Base-by-base conservation (phyloP, 2,888 invertebrate genomes). In the Mesorhabditis belari region DNA sequence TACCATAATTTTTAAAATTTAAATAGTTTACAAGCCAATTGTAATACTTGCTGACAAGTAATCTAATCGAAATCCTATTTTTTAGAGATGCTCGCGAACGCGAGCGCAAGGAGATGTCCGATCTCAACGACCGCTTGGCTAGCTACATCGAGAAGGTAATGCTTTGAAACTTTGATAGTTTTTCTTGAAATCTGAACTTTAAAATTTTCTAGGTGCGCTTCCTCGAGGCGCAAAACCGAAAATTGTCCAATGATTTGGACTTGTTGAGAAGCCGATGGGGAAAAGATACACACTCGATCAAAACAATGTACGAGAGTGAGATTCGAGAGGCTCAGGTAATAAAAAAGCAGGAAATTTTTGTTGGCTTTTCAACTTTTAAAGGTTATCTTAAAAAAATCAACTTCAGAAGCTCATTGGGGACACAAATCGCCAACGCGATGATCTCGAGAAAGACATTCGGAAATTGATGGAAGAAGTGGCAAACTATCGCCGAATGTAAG, bases 71-170 rank as follows among this genome's bases (percentile, higher is more conserved):
- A n/a, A n/a, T n/a, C n/a, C n/a, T n/a, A 17, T 35, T 35, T 17
- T 35, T 35, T 35, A 77, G 80, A 60, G 79, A 79, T 56, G 73
- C 74, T 58, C 76, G 85, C 49, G 83, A 83, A 65, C 80, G 77
- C 64, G 85, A 85, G 76, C 85, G 85, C 82, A 83, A 83, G 71
- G 84, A 85, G 70, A 81, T 85, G 81, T 82, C 81, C 73, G 84
- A 84, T 65, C 74, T 85, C 65, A 85, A 85, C 75, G 85, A 85
- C 73, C 77, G 84, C 57, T 83, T 85, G 60, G 85, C 84, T 64
- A 81, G 77, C 76, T 85, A 85, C 79, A 85, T 85, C 66, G 85
- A 85, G 80, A 84, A 84, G 77, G 76, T 77, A 17, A n/a, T n/a
- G n/a, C n/a, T n/a, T n/a, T 56, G 35, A 17, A 35, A 35, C 35